These are phyloP conservation scores for Otolemur garnettii DNA, from an alignment of 2,113 vertebrate genomes.

Conservation along the genomic window DNA sequence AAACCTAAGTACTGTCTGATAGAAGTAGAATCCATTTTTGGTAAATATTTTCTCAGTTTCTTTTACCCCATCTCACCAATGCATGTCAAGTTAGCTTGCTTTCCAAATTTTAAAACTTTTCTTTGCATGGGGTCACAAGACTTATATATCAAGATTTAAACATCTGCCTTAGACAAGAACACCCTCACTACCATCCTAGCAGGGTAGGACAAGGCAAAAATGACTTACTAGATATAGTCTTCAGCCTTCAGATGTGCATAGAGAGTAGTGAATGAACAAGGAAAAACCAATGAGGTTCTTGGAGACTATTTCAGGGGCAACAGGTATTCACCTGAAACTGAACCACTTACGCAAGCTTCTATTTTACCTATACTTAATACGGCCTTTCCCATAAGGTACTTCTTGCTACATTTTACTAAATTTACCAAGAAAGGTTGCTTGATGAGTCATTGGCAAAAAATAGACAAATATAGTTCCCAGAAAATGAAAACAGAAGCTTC, in stretches of 20 bases:
- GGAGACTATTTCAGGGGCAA: background rate
- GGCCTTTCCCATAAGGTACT: background rate
- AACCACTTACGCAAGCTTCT: background rate
- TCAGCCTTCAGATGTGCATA: background rate
- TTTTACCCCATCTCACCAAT: background rate
- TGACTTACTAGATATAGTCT: conserved; percentile 28
- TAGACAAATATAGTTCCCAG: conserved; percentile 58
- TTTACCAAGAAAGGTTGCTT: conserved; percentile 62
- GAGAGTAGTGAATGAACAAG: background rate
- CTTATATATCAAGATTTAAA: conserved; percentile 39
- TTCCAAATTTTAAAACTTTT: conserved; percentile 1
- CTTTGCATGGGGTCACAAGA: background rate
- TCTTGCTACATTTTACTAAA: conserved; percentile 53
- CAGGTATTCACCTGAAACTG: background rate
- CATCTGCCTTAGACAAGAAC: background rate
- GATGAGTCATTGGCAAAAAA: conserved; percentile 71
- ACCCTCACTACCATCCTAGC: background rate
- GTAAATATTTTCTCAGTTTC: conserved; percentile 16
- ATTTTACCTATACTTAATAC: background rate
- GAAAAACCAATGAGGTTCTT: background rate
- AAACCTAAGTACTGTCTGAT: background rate
- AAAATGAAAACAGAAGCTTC: conserved; percentile 62
- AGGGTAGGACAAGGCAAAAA: conserved; percentile 5
- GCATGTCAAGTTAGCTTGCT: conserved; percentile 20
- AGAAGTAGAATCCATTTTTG: background rate